phyloP scores from a whole-genome alignment of 2,888 invertebrate genomes.

The Drosophila barbarae region DNA sequence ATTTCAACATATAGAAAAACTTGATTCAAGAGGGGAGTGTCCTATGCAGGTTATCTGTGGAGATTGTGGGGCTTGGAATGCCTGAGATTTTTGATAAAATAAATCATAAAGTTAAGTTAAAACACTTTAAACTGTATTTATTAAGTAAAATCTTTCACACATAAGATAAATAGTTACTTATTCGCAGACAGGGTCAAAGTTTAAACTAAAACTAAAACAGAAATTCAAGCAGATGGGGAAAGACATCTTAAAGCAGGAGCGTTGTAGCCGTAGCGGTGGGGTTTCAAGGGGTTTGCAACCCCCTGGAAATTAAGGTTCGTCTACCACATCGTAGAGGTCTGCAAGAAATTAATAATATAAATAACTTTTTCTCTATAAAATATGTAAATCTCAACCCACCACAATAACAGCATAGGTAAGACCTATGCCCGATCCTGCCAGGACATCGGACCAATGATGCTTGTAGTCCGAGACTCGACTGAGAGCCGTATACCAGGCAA shows the following conservation, averaged over 20 bases:
- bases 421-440: constrained; percentile 89
- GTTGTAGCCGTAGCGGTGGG: constrained; percentile 19
- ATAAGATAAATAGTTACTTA: constrained; percentile 31
- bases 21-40: constrained; percentile 23
- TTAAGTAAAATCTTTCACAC: constrained; percentile 49
- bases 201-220: constrained; percentile 37
- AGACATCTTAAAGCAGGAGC: constrained; percentile 31
- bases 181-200: constrained; percentile 20
- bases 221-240: constrained; percentile 15
- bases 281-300: constrained; percentile 28
- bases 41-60: constrained; percentile 3
- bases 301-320: not conserved
- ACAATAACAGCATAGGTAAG: constrained; percentile 84
- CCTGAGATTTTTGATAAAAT: not conserved
- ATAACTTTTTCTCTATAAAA: not conserved
- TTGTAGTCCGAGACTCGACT: constrained; percentile 96
- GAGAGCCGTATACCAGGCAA: constrained; percentile 92
- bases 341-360: not conserved
- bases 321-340: constrained; percentile 69
- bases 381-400: constrained; percentile 81
- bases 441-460: constrained; percentile 98
- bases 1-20: constrained; percentile 25
- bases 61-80: constrained; percentile 1
- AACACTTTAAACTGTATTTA: constrained; percentile 50
- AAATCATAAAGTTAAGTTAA: not conserved